Percentiles rank a stretch among this genome's conserved stretches.
Conservation (phyloP, 2,797 vertebrate genomes). For the Sebastes hopkinsi region DNA sequence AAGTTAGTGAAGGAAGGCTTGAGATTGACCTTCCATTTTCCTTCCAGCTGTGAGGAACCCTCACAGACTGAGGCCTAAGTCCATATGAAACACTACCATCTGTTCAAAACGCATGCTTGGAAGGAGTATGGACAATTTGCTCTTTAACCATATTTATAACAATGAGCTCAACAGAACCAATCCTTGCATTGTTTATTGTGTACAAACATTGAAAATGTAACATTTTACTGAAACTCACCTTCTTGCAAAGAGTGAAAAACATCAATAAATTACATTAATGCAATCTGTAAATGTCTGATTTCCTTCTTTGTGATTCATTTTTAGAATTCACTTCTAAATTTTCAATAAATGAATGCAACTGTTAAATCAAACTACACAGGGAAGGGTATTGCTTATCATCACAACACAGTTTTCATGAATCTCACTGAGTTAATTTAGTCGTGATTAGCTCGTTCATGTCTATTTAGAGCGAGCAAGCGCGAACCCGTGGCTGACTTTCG, state of each 20-base stretch:
- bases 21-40: constrained; percentile 83
- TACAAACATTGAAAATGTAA: constrained; percentile 48
- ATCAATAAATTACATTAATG: constrained; percentile 65
- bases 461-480: no score
- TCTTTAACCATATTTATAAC: constrained; percentile 67
- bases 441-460: no score
- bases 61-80: constrained; percentile 55
- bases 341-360: background rate
- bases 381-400: background rate
- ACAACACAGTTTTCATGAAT: background rate
- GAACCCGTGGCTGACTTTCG: no score
- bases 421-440: background rate
- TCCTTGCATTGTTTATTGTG: constrained; percentile 56
- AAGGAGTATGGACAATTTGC: constrained; percentile 46
- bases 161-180: constrained; percentile 47
- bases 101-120: constrained; percentile 42
- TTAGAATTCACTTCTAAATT: background rate
- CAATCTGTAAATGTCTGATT: constrained; percentile 17
- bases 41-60: constrained; percentile 68
- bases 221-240: constrained; percentile 40
- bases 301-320: background rate
- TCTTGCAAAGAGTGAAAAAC: constrained; percentile 35
- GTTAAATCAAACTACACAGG: background rate
- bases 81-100: constrained; percentile 66
- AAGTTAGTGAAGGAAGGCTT: constrained; percentile 80